These are phyloP conservation scores for Sebastes aleutianus DNA, from an alignment of 2,797 vertebrate species.

Conservation along the genomic window DNA sequence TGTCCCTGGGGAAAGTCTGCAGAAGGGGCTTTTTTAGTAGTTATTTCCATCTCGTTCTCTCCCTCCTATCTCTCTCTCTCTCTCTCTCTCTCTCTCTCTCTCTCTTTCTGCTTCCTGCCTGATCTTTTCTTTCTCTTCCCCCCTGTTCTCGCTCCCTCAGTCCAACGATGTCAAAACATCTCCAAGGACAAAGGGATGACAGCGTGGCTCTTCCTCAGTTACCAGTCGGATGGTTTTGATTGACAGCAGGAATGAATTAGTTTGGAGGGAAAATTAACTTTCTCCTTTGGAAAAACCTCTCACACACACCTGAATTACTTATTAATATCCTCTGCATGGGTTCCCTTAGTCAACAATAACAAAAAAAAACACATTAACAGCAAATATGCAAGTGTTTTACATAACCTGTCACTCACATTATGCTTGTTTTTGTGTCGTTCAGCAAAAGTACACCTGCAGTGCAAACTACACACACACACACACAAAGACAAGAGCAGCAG, in stretches of 20 bases:
- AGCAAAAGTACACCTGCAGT: conserved; percentile 1
- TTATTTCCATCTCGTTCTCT: conserved; percentile 30
- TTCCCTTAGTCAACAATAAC: not conserved
- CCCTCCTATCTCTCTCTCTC: not conserved
- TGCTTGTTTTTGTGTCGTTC: conserved; percentile 6
- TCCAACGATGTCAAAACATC: not conserved
- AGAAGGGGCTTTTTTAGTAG: conserved; percentile 38
- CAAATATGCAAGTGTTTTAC: conserved; percentile 14
- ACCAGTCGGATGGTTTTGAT: conserved; percentile 51
- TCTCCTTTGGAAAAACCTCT: conserved; percentile 6
- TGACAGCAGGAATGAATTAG: conserved; percentile 59
- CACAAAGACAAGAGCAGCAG: not conserved
- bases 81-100: not conserved
- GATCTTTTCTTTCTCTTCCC: conserved; percentile 18
- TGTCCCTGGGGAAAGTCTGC: conserved; percentile 66
- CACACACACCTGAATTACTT: conserved; percentile 30
- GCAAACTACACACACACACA: not conserved
- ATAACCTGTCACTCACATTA: conserved; percentile 28
- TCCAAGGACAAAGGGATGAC: conserved; percentile 27
- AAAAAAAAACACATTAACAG: not conserved
- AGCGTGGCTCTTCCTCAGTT: conserved; percentile 26
- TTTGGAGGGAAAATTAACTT: conserved; percentile 19
- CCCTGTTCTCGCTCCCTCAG: not conserved
- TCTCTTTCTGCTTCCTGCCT: conserved; percentile 57
- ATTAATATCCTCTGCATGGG: conserved; percentile 14